These are phyloP conservation scores for Hoplodrina blanda DNA, from an alignment of 2,888 invertebrate species.

Conservation along the genomic window DNA sequence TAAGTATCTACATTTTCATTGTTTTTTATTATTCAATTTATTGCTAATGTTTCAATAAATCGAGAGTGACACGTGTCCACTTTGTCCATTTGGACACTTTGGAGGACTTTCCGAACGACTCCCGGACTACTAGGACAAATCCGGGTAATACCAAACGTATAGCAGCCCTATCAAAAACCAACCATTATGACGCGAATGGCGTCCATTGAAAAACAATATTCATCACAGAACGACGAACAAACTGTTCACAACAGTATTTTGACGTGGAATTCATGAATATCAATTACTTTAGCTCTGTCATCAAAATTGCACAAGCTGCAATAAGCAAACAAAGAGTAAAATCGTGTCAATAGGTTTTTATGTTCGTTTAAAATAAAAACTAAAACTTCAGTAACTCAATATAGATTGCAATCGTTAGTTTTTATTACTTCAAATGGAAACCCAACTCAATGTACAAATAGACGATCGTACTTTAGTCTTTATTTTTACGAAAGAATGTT, in stretches of 20 bases:
- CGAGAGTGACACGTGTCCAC: no score
- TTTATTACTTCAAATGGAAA: constrained; percentile 38
- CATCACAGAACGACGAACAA: constrained; percentile 44
- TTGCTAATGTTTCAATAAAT: no score
- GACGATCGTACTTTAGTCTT: not conserved
- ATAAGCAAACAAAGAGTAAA: constrained; percentile 33
- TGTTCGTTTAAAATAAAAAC: constrained; percentile 30
- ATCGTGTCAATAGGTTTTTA: constrained; percentile 48
- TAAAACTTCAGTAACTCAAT: constrained; percentile 16
- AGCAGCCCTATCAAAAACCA: constrained; percentile 11
- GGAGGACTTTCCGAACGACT: no score
- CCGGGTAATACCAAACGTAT: no score
- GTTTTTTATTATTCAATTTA: no score
- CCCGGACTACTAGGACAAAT: no score
- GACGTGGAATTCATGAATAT: constrained; percentile 49
- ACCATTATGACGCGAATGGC: constrained; percentile 49
- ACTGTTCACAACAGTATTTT: constrained; percentile 46
- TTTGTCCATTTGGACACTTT: no score
- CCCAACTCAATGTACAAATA: constrained; percentile 32
- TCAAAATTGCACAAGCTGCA: constrained; percentile 52
- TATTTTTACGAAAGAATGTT: not conserved
- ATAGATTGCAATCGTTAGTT: constrained; percentile 38
- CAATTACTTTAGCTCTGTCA: constrained; percentile 38
- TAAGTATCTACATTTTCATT: no score
- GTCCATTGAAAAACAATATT: constrained; percentile 59